Evolutionary conservation across 2,113 vertebrate genomes (phyloP).

Genomic region (Picathartes gymnocephalus): DNA sequence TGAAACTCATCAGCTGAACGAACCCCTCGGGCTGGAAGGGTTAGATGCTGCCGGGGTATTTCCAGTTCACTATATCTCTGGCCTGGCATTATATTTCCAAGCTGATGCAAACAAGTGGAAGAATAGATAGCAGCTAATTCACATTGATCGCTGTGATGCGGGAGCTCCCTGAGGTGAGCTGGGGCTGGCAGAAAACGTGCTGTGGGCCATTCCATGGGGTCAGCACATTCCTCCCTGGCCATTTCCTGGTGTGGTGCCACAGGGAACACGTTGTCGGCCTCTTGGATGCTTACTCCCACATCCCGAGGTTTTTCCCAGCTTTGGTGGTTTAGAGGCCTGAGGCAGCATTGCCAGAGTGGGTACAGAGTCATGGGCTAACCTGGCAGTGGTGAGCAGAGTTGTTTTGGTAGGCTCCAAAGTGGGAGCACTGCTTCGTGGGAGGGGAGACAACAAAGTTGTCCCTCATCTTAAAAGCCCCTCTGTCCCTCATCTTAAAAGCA

Average conservation of each 20-base stretch:
- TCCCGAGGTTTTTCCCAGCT: not conserved
- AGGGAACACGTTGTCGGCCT: not conserved
- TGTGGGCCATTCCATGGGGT: not conserved
- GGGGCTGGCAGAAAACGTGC: not conserved
- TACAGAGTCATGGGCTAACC: not conserved
- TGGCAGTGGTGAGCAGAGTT: too few relatives aligned
- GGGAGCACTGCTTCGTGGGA: not conserved
- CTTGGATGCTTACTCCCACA: accelerated
- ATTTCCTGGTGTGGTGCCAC: accelerated
- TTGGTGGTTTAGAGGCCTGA: not conserved
- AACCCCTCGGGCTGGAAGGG: not conserved
- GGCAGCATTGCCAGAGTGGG: not conserved
- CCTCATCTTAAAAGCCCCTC: not conserved
- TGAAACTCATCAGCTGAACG: not conserved
- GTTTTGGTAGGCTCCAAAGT: not conserved
- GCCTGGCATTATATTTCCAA: not conserved
- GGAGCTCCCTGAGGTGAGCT: not conserved
- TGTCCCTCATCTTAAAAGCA: not conserved
- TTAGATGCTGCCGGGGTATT: not conserved
- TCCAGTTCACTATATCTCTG: slow-evolving; percentile 5
- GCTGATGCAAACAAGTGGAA: slow-evolving; percentile 11
- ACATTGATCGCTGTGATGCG: not conserved
- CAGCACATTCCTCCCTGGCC: accelerated
- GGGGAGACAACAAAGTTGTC: not conserved
- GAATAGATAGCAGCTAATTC: not conserved